Evolutionary conservation across 1,140 invertebrate species (phyloP).

Genomic region (Geopemphigus sp.): DNA sequence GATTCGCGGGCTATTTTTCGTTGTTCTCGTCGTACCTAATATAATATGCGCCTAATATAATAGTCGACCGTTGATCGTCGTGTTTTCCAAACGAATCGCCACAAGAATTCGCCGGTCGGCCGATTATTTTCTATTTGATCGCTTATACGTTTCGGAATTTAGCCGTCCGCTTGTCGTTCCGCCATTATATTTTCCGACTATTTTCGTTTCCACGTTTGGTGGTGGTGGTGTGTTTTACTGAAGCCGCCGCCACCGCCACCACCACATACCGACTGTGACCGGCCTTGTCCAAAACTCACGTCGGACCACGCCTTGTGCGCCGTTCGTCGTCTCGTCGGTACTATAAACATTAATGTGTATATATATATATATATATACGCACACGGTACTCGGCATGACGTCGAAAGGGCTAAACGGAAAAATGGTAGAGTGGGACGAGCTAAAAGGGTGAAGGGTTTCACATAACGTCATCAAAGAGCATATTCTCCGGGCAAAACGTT

Average conservation of each 20-base stretch:
- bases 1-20: no score
- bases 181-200: not conserved
- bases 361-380: not conserved
- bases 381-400: not conserved
- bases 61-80: not conserved
- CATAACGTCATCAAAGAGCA: conserved; percentile 37
- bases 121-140: not conserved
- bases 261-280: not conserved
- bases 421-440: not conserved
- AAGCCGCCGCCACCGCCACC: not conserved
- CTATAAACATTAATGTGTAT: no score
- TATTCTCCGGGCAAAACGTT: not conserved
- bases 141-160: not conserved
- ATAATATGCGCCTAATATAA: no score
- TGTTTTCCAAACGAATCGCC: not conserved
- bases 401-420: not conserved
- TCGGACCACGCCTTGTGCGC: not conserved
- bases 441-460: not conserved
- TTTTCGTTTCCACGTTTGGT: not conserved
- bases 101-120: no score
- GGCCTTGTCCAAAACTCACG: no score
- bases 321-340: not conserved
- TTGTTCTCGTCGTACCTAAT: no score
- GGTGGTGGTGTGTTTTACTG: not conserved
- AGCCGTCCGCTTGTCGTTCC: not conserved